Evolutionary conservation across 2,113 vertebrate species (phyloP), one percentile per base, ranked within the genome.

Genomic region (Spilogale gracilis): DNA sequence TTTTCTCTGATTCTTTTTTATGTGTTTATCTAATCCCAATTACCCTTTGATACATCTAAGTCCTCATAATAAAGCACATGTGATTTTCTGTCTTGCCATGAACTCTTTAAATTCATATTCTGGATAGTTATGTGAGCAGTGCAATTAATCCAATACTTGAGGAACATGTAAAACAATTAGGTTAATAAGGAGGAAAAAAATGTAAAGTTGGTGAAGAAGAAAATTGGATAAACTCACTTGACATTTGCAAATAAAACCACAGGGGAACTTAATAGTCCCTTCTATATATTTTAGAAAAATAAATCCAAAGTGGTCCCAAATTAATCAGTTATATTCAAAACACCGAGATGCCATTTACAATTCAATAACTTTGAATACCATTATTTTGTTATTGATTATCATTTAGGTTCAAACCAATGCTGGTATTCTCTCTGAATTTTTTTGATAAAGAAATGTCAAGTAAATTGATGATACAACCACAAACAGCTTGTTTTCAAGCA

Each of bases 131-230:
- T 1, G 1, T 73, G 54, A 83, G 27, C 5, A 38, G 25, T 23
- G 11, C 9, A 48, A 52, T 83, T 52, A 32, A 89, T 63, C 79
- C 79, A 54, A 90, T 21, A 79, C 27, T 67, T 65, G 48, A 78
- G 50, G 90, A 83, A 80, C 1, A 10, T 8, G 38, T 21, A 5
- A 94, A 86, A 16, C 38, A 94, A 85, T 80, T n/a, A 56, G 21
- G 10, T 69, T 86, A 63, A 60, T 81, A 60, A 84, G 48, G 25
- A 45, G 61, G 48, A 12, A 32, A 69, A 43, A 78, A 45, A 78
- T 12, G 32, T 50, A 65, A 78, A 97, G 17, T 86, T 58, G 9
- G 30, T 92, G 45, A 86, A 79, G 80, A 97, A 67, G 61, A 95
- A 83, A 95, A 73, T 25, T 48, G 38, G 54, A 78, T 76, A 82